phyloP scores from a whole-genome alignment of 2,113 vertebrate species.

The Poeciliopsis turrubarensis region DNA sequence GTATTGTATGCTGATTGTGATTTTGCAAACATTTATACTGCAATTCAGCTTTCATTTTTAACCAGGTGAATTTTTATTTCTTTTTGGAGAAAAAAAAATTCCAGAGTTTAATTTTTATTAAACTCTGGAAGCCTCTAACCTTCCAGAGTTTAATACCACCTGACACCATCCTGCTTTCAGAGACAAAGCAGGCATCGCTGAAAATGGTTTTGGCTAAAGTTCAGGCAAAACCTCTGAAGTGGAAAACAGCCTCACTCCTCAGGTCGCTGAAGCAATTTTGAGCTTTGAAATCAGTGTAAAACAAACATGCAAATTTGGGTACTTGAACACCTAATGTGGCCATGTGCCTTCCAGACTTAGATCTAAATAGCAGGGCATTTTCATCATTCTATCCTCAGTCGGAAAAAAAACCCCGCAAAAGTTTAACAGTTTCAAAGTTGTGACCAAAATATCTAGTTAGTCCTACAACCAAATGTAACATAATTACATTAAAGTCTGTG shows the following conservation, averaged over 20 bases:
- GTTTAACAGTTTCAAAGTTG: not conserved
- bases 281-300: slow-evolving; percentile 2
- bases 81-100: not conserved
- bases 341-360: slow-evolving; percentile 2
- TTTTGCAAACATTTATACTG: not conserved
- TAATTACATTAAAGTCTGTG: not conserved
- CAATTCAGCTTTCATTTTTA: not conserved
- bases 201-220: not conserved
- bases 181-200: not conserved
- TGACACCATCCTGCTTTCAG: not conserved
- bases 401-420: slow-evolving; percentile 1
- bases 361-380: slow-evolving; percentile 29
- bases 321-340: not conserved
- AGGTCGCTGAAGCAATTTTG: slow-evolving; percentile 4
- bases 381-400: slow-evolving; percentile 12
- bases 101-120: no score
- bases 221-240: not conserved
- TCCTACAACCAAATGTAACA: not conserved
- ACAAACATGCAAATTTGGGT: slow-evolving; percentile 16
- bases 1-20: not conserved
- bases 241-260: not conserved
- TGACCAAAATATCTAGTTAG: not conserved
- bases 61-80: not conserved
- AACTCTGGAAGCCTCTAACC: not conserved
- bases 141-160: not conserved